Evolutionary conservation across 2,113 vertebrate genomes (phyloP), one percentile per base, ranked within the genome.

Genomic region (Coptodon bakossiorum): DNA sequence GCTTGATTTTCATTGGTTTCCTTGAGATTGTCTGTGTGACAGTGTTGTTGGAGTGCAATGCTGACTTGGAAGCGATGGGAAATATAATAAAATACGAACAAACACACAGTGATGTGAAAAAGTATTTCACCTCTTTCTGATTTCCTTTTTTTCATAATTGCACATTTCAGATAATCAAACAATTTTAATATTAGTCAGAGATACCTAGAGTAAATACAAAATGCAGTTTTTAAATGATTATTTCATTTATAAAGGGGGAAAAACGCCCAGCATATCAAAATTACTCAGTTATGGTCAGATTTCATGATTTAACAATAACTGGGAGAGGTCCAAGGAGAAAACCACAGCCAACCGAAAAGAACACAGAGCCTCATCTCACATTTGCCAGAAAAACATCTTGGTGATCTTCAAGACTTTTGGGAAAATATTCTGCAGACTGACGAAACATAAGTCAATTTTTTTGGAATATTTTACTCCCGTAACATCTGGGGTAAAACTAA

Each of bases 201-300:
- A 3, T 68, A 22, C 19, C 7, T 13, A 22, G 36, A 71, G 7
- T 40, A 71, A 71, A 43, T 14, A 71, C 5, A 71, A 71, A 71
- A 71, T 71, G 36, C n/a, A 71, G 66, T 3, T 71, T 68, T 43
- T 16, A 4, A 71, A 71, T 14, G n/a, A 6, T 40, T 2, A 14
- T 14, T 68, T 4, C 2, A 40, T 71, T 14, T 43, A 43, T 9
- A 24, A 22, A 22, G 16, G 61, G 24, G 0, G 13, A 0, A 3
- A 27, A 13, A 27, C n/a, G 6, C 10, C 34, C 61, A 22, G 34
- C 19, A 22, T 68, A 68, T 38, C 34, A 68, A 57, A 40, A 22
- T 68, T 68, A 40, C 63, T 68, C 10, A 66, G 61, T 66, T 66
- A 66, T 38, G 31, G 3, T 66, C 31, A 13, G 34, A 66, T 36